Percentiles rank a stretch among this genome's conserved stretches.
Evolutionary conservation across 2,797 vertebrate genomes (phyloP).

Genomic region (Ctenochaetus hawaiiensis): DNA sequence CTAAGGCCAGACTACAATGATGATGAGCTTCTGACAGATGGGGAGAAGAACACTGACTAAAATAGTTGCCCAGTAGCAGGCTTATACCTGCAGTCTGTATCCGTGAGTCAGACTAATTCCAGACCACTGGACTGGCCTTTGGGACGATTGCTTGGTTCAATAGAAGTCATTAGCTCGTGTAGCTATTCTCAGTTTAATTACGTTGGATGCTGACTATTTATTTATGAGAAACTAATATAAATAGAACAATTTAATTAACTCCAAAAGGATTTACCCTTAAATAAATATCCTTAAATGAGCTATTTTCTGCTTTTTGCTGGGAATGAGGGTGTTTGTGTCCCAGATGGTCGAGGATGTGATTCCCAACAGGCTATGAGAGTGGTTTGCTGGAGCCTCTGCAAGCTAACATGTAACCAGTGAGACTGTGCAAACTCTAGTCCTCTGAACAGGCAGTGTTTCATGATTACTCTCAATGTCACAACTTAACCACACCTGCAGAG

Average conservation of each 20-base stretch:
- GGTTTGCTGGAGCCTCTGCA: conserved; percentile 3
- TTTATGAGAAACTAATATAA: not conserved
- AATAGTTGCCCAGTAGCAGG: too few species aligned
- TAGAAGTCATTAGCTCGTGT: not conserved
- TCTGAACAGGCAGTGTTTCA: conserved; percentile 22
- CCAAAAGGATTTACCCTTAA: too few species aligned
- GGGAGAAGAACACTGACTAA: too few species aligned
- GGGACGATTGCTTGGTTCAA: not conserved
- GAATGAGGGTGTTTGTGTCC: not conserved
- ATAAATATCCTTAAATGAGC: too few species aligned
- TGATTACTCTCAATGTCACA: conserved; percentile 23
- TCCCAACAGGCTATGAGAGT: conserved; percentile 7
- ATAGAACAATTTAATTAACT: not conserved
- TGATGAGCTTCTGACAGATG: too few species aligned
- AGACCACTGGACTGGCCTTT: not conserved
- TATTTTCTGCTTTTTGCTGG: not conserved
- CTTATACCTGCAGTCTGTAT: too few species aligned
- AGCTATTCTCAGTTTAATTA: not conserved
- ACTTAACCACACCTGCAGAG: conserved; percentile 33
- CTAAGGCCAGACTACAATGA: too few species aligned
- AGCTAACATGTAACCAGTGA: conserved; percentile 19
- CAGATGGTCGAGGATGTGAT: not conserved
- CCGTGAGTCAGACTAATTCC: not conserved
- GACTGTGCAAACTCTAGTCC: not conserved
- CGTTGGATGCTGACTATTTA: not conserved